Conservation (phyloP, 1,140 invertebrate species). For the Drosophila saltans region DNA sequence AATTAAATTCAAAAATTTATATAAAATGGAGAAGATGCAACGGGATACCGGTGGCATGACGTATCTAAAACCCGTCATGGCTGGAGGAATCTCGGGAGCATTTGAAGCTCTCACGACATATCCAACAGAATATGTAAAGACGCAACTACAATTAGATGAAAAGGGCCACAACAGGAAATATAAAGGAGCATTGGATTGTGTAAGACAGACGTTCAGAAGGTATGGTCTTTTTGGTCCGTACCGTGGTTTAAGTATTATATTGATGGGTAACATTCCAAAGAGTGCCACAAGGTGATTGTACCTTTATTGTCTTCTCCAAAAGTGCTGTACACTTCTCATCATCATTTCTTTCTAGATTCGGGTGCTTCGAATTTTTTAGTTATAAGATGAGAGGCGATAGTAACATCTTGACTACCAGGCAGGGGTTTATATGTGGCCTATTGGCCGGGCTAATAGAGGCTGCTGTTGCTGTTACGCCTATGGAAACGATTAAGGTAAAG, state of each 20-base stretch:
- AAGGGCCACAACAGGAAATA: slow-evolving; percentile 88
- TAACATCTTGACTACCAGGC: slow-evolving; percentile 89
- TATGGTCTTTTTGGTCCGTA: slow-evolving; percentile 96
- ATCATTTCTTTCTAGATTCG: slow-evolving; percentile 87
- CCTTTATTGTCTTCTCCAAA: no score
- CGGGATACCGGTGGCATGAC: no score
- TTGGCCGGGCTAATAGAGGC: slow-evolving; percentile 96
- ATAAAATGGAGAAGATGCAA: no score
- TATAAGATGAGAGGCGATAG: slow-evolving; percentile 84
- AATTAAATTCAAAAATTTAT: not conserved
- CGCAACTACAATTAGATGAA: slow-evolving; percentile 97
- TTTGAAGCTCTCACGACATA: slow-evolving; percentile 99
- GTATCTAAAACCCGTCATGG: slow-evolving; percentile 59
- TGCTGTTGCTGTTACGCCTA: slow-evolving; percentile 97
- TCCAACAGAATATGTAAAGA: slow-evolving; percentile 99
- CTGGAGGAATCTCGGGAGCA: slow-evolving; percentile 90
- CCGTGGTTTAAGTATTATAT: slow-evolving; percentile 94
- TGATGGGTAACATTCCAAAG: slow-evolving; percentile 98
- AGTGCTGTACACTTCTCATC: not conserved
- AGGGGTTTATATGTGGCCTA: slow-evolving; percentile 93
- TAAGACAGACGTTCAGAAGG: slow-evolving; percentile 93
- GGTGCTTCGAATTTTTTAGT: slow-evolving; percentile 96
- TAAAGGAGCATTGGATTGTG: slow-evolving; percentile 94
- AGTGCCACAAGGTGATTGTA: slow-evolving; percentile 89
- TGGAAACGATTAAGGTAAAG: slow-evolving; percentile 99